Conservation (phyloP, 2,888 invertebrate species). For the Chymomyza amoena region DNA sequence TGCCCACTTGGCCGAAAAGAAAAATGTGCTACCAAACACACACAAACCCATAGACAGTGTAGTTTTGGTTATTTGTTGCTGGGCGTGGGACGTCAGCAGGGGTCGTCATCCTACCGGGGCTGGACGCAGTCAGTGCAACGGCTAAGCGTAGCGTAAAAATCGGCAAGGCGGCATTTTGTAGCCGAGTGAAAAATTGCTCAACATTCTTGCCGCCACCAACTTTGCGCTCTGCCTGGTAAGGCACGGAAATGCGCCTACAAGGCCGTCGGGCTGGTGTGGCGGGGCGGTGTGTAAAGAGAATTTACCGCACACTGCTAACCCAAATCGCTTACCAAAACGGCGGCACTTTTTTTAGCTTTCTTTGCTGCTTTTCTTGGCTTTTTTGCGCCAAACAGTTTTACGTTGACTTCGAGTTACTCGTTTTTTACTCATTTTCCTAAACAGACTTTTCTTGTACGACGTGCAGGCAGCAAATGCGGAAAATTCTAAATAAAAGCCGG, state of each 20-base stretch:
- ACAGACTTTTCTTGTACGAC: slow-evolving; percentile 8
- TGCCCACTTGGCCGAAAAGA: slow-evolving; percentile 15
- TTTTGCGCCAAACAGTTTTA: slow-evolving; percentile 62
- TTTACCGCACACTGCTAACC: slow-evolving; percentile 62
- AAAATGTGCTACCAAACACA: slow-evolving; percentile 1
- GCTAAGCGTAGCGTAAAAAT: slow-evolving; percentile 55
- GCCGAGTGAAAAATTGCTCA: slow-evolving; percentile 66
- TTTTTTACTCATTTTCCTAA: neutral
- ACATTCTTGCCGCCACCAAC: slow-evolving; percentile 12
- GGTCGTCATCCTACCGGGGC: slow-evolving; percentile 4
- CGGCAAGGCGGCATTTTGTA: slow-evolving; percentile 54
- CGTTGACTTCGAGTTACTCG: too few species aligned
- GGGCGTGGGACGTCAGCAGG: neutral
- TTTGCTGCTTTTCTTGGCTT: neutral
- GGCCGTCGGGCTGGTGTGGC: slow-evolving; percentile 18
- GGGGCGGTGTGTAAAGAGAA: slow-evolving; percentile 26
- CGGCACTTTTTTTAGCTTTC: neutral
- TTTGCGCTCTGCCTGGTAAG: slow-evolving; percentile 31
- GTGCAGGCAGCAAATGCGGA: slow-evolving; percentile 45
- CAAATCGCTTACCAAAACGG: slow-evolving; percentile 59
- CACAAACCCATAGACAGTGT: neutral
- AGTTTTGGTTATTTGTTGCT: neutral
- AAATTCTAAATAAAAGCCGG: slow-evolving; percentile 21
- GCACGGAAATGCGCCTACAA: slow-evolving; percentile 51
- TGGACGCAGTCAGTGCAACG: slow-evolving; percentile 12